A percentile compares a stretch with the other conserved stretches of the same genome.
Evolutionary conservation across 2,797 vertebrate species (phyloP).

Genomic region (Thalassophryne amazonica): DNA sequence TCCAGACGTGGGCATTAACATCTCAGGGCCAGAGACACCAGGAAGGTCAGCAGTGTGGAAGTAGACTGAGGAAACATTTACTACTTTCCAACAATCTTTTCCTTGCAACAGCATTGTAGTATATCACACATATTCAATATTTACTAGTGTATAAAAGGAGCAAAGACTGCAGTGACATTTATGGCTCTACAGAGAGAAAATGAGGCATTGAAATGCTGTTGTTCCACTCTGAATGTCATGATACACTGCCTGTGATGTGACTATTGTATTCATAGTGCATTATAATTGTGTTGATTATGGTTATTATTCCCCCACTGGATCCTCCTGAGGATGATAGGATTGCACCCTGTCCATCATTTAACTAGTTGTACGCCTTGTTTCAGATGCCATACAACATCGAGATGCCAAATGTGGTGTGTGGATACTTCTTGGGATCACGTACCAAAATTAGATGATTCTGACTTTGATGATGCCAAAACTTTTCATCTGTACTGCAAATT

Average conservation of each 20-base stretch:
- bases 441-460: too few relatives aligned
- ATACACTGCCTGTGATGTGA: background rate
- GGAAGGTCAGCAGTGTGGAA: slow-evolving; percentile 59
- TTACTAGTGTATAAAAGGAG: slow-evolving; percentile 14
- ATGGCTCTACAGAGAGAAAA: background rate
- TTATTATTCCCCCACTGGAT: too few relatives aligned
- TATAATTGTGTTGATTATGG: too few relatives aligned
- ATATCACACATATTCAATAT: slow-evolving; percentile 32
- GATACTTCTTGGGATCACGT: too few relatives aligned
- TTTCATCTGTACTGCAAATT: too few relatives aligned
- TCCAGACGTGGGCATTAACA: slow-evolving; percentile 66
- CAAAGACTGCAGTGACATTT: slow-evolving; percentile 5
- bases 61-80: slow-evolving; percentile 53
- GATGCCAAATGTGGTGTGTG: too few relatives aligned
- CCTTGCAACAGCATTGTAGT: slow-evolving; percentile 15
- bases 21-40: slow-evolving; percentile 58
- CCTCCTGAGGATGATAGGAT: too few relatives aligned
- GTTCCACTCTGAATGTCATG: background rate
- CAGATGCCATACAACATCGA: too few relatives aligned
- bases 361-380: too few relatives aligned
- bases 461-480: too few relatives aligned
- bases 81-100: slow-evolving; percentile 43
- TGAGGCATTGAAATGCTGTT: background rate
- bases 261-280: too few relatives aligned
- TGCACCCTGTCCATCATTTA: too few relatives aligned